Base-by-base conservation (phyloP, 1,140 invertebrate genomes). In the Atta cephalotes region DNA sequence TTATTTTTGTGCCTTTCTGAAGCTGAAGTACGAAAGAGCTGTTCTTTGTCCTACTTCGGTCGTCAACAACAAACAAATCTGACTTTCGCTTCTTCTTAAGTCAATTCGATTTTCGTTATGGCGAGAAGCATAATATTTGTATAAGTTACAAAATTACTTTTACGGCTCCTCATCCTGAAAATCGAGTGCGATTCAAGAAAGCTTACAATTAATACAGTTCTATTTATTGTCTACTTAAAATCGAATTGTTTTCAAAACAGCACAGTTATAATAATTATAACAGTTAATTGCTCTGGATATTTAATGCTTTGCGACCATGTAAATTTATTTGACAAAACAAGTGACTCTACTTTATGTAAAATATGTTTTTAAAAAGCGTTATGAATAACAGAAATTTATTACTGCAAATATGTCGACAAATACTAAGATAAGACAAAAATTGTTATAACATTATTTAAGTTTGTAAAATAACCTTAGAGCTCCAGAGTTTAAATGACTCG, bases 11-110 rank as follows among this genome's bases (percentile, higher is more conserved):
- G 35, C 65, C 9, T 45, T 45, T 85, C 65, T 78, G 25, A 58
- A 81, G 53, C n/a, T 25, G 25, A 51, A 85, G 72, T 60, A 66
- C 71, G 72, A 77, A 74, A 88, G 84, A 85, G 88, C 87, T 89
- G 88, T 88, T 88, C 86, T 88, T 77, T 71, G 79, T 71, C 56
- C 65, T 51, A 81, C 51, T 45, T 81, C 35, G 49, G 0, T 25
- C n/a, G 49, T 71, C 79, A 66, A 71, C 65, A 28, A 81, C 49
- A 45, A 49, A 71, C 31, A 49, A 81, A 84, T 56, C 63, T 53
- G 77, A 81, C 72, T 87, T 62, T 56, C 87, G 31, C 49, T 58
- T 76, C 25, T 14, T 51, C 49, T 87, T 66, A 85, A 88, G 78
- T 78, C 31, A 35, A 71, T 81, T 81, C 79, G 65, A 81, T 60